Evolutionary conservation across 2,888 invertebrate genomes (phyloP).

Genomic region (Gari tellinella): DNA sequence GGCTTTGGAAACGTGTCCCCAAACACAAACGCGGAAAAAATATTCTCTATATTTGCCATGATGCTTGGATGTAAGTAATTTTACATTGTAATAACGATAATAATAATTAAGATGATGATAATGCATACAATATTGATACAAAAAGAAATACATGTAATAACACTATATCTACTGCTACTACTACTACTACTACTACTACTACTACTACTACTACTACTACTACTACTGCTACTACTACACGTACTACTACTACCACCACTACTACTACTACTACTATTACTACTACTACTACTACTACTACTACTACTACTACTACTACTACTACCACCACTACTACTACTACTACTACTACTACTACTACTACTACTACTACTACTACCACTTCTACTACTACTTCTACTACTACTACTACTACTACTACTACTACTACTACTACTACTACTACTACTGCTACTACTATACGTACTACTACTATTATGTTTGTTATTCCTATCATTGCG

Average conservation of each 20-base stretch:
- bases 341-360: slow-evolving; percentile 1
- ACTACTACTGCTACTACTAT: no score
- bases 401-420: no score
- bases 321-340: not conserved
- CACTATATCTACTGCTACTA: slow-evolving; percentile 10
- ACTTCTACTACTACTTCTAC: slow-evolving; percentile 1
- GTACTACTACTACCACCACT: no score
- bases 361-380: slow-evolving; percentile 1
- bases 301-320: slow-evolving; percentile 1
- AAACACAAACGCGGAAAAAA: slow-evolving; percentile 84
- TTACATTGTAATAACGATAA: not conserved
- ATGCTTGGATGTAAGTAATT: slow-evolving; percentile 83
- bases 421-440: no score
- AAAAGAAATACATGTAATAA: no score
- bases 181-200: slow-evolving; percentile 9
- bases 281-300: slow-evolving; percentile 4
- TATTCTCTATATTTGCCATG: slow-evolving; percentile 85
- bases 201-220: not conserved
- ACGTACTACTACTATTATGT: no score
- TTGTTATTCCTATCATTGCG: no score
- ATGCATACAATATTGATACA: no score
- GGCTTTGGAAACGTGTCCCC: slow-evolving; percentile 84
- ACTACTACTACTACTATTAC: slow-evolving; percentile 10
- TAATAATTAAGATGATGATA: no score
- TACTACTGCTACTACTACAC: no score